These are phyloP conservation scores for Trachemys scripta DNA, from an alignment of 2,113 vertebrate genomes.

Conservation along the genomic window DNA sequence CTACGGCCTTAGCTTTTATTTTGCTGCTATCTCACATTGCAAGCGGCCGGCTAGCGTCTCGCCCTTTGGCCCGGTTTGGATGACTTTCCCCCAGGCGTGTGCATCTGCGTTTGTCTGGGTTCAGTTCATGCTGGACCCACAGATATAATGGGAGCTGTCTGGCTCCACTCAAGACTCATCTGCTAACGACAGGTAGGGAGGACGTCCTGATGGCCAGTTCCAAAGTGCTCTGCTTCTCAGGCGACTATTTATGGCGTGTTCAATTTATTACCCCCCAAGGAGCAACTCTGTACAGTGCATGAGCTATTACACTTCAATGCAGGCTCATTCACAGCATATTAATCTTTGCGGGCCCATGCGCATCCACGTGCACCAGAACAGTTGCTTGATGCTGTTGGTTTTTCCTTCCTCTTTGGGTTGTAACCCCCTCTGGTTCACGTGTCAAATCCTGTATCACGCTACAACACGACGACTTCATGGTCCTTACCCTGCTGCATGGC, in stretches of 20 bases:
- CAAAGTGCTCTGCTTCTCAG: background rate
- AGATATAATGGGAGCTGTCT: background rate
- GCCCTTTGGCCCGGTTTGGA: background rate
- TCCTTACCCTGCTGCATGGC: slow-evolving; percentile 1
- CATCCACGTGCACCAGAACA: background rate
- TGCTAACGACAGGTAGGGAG: background rate
- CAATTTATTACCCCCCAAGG: background rate
- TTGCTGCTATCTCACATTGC: background rate
- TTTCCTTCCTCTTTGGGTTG: background rate
- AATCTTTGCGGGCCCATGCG: background rate
- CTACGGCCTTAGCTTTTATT: background rate
- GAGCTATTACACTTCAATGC: slow-evolving; percentile 30
- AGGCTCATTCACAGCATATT: slow-evolving; percentile 1
- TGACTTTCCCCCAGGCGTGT: background rate
- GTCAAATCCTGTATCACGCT: background rate
- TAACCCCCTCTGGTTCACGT: background rate
- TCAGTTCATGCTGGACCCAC: background rate
- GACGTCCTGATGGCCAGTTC: background rate
- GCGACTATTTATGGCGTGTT: background rate
- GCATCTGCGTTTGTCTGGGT: background rate
- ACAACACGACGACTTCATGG: background rate
- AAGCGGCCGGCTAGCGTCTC: background rate
- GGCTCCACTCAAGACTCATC: background rate
- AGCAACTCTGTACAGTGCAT: background rate
- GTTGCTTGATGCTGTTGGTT: background rate